phyloP scores from a whole-genome alignment of 2,797 vertebrate species.

The Gymnocypris eckloni region DNA sequence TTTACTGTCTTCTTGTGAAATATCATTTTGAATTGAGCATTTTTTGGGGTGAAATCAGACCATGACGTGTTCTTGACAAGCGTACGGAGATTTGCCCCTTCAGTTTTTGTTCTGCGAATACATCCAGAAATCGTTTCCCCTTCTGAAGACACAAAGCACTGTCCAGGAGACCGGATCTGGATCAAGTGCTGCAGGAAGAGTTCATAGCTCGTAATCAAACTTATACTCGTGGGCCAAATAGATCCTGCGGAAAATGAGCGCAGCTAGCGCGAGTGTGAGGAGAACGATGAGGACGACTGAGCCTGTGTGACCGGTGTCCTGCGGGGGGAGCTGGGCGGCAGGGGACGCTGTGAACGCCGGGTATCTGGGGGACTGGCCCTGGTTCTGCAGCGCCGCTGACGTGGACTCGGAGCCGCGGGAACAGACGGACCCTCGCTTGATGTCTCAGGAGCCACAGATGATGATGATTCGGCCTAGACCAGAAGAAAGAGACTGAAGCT shows the following conservation, averaged over 20 bases:
- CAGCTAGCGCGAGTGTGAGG: constrained; percentile 90
- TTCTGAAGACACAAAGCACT: not conserved
- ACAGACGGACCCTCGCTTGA: constrained; percentile 62
- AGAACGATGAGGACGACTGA: constrained; percentile 88
- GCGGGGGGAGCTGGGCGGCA: constrained; percentile 74
- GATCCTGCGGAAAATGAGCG: constrained; percentile 93
- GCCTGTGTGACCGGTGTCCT: constrained; percentile 80
- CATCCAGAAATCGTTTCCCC: not conserved
- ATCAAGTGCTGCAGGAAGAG: not conserved
- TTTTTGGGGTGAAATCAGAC: not conserved
- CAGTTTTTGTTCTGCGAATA: not conserved
- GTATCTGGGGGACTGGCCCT: constrained; percentile 47
- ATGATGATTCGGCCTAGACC: constrained; percentile 57
- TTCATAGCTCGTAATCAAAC: constrained; percentile 92
- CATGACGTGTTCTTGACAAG: not conserved
- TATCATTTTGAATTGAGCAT: not conserved
- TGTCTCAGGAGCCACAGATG: constrained; percentile 39
- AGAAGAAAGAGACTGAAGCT: not conserved
- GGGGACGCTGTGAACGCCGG: constrained; percentile 55
- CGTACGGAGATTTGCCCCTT: not conserved
- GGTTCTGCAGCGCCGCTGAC: constrained; percentile 89
- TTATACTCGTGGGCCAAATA: constrained; percentile 93
- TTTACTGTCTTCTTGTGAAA: not conserved
- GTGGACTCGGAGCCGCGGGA: constrained; percentile 76
- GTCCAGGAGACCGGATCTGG: not conserved